Conservation (phyloP, 2,797 vertebrate genomes). For the Crenichthys baileyi region DNA sequence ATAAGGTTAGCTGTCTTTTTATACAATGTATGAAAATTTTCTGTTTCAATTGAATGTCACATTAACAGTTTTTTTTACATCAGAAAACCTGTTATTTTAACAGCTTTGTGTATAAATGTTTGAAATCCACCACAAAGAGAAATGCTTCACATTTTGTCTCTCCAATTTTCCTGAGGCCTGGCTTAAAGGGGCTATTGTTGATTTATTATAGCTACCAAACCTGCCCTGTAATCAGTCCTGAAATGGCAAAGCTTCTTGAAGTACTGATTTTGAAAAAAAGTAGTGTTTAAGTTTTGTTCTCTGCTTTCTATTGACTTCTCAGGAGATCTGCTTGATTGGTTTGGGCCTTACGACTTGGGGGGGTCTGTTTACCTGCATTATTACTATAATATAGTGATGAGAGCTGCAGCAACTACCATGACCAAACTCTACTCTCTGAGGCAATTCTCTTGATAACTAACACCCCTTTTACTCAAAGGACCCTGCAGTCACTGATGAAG, state of each 20-base stretch:
- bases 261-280: neutral
- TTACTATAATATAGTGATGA: neutral
- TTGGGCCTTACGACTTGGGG: neutral
- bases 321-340: neutral
- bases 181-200: neutral
- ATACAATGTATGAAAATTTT: neutral
- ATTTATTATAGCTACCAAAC: neutral
- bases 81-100: neutral
- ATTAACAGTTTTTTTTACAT: neutral
- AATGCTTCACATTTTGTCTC: neutral
- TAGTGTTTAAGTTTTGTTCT: neutral
- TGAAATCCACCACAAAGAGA: neutral
- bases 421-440: neutral
- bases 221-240: neutral
- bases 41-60: neutral
- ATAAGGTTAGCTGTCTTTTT: neutral
- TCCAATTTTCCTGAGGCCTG: neutral
- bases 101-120: neutral
- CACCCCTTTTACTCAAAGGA: neutral
- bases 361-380: neutral
- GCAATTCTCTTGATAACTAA: neutral
- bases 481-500: slow-evolving; percentile 1
- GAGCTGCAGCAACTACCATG: neutral
- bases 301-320: neutral
- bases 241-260: neutral